phyloP scores from a whole-genome alignment of 92 coral and sea anemone genomes.

The Blastomussa wellsi region DNA sequence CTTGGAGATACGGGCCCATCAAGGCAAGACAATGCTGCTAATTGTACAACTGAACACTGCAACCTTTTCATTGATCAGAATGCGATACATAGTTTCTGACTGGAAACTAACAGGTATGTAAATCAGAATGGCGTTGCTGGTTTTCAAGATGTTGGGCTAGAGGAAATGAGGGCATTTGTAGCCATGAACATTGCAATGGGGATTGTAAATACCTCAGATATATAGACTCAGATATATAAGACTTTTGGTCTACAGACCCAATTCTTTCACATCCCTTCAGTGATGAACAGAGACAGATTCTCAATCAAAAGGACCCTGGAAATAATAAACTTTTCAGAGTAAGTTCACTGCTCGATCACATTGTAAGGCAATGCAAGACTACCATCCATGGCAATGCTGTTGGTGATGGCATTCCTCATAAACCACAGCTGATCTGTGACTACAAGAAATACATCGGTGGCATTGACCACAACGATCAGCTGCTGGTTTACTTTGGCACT shows the following conservation, averaged over 20 bases:
- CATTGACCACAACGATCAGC: slow-evolving; percentile 54
- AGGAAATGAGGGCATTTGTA: slow-evolving; percentile 37
- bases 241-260: slow-evolving; percentile 20
- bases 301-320: slow-evolving; percentile 2
- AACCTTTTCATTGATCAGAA: slow-evolving; percentile 18
- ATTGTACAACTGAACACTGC: slow-evolving; percentile 18
- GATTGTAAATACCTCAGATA: neutral
- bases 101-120: slow-evolving; percentile 53
- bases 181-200: slow-evolving; percentile 37
- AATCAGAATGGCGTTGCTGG: slow-evolving; percentile 13
- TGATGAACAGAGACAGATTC: neutral
- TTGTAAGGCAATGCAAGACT: slow-evolving; percentile 33
- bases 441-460: slow-evolving; percentile 60
- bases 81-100: slow-evolving; percentile 17
- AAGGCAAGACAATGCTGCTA: slow-evolving; percentile 34
- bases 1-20: slow-evolving; percentile 42
- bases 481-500: slow-evolving; percentile 48
- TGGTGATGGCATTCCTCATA: slow-evolving; percentile 38
- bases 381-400: slow-evolving; percentile 63
- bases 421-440: slow-evolving; percentile 39
- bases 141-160: slow-evolving; percentile 32
- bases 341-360: slow-evolving; percentile 24
- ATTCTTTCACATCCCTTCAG: neutral
- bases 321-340: slow-evolving; percentile 37
- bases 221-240: too few species aligned